Base-by-base conservation (phyloP, 2,113 vertebrate species). In the Prunella fulvescens region DNA sequence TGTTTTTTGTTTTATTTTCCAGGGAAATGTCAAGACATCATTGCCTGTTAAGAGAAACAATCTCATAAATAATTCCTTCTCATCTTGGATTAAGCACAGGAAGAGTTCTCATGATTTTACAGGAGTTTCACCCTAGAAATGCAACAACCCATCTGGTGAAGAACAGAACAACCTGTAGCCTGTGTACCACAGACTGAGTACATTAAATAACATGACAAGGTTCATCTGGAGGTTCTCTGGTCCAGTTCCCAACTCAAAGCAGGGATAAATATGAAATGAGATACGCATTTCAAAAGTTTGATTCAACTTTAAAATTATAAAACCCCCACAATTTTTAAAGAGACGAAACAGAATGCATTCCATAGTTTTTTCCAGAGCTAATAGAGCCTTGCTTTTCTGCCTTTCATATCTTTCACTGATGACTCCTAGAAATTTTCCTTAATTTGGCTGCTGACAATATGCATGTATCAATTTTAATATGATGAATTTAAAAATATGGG, bases 251-350 rank as follows among this genome's bases (percentile, higher is more conserved):
- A 19, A 39, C 22, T 61, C 42, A 57, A 65, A 78, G 4, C 6
- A 44, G 18, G 10, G 25, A 28, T 10, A 77, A 56, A 51, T 60
- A 69, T 45, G 14, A 80, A 83, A 91, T 42, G 4, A 71, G 7
- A 54, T 8, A 67, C 0, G 0, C 24, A 13, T 58, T 76, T 80
- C 47, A 44, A 23, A 88, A 86, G 6, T 57, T 54, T 62, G 22
- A 31, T 57, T 2, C 2, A 71, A 45, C 3, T 65, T 29, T 24
- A 48, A 29, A 57, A 6, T 24, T 65, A 45, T 24, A 24, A 45
- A 65, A 44, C 6, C 0, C 1, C 2, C 9, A 42, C 10, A 11
- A 15, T 40, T 56, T 58, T 45, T 53, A 33, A 74, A 44, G 2
- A 80, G 53, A 23, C 14, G 17, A 25, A 83, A 65, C 8, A 66